These are phyloP conservation scores for Pyrrhosoma nymphula DNA, from an alignment of 2,888 invertebrate genomes.

Conservation along the genomic window DNA sequence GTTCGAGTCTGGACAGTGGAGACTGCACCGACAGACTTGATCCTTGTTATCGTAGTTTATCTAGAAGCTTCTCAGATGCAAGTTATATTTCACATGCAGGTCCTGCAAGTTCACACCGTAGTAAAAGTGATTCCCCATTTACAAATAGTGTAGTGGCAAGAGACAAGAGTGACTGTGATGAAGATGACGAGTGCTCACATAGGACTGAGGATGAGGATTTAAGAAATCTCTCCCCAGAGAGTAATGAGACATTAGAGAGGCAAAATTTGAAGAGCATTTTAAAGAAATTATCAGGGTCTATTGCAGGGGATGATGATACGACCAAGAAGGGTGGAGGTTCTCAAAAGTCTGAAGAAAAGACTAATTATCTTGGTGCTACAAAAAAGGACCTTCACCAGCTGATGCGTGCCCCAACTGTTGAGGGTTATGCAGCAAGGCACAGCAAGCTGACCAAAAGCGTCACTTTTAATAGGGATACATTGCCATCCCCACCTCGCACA, in stretches of 20 bases:
- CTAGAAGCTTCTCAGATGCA: slow-evolving; percentile 90
- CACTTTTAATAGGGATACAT: slow-evolving; percentile 91
- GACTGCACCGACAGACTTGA: slow-evolving; percentile 72
- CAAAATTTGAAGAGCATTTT: slow-evolving; percentile 91
- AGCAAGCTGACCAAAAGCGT: slow-evolving; percentile 93
- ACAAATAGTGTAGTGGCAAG: slow-evolving; percentile 37
- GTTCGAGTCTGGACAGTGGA: slow-evolving; percentile 88
- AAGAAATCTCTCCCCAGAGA: slow-evolving; percentile 80
- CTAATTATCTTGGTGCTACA: slow-evolving; percentile 58
- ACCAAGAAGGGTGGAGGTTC: slow-evolving; percentile 69
- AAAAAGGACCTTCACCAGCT: slow-evolving; percentile 78
- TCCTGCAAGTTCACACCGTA: neutral
- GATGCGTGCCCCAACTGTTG: slow-evolving; percentile 90
- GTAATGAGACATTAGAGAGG: slow-evolving; percentile 91
- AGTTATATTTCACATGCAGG: slow-evolving; percentile 84
- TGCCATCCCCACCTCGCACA: slow-evolving; percentile 87
- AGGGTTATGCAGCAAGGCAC: slow-evolving; percentile 93
- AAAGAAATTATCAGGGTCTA: slow-evolving; percentile 86
- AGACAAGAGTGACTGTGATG: slow-evolving; percentile 57
- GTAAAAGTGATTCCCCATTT: neutral
- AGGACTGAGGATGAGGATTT: slow-evolving; percentile 50
- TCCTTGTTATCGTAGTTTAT: slow-evolving; percentile 78
- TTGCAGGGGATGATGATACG: slow-evolving; percentile 45
- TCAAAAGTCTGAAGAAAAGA: slow-evolving; percentile 55
- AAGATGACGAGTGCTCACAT: slow-evolving; percentile 4